phyloP scores from a whole-genome alignment of 2,113 vertebrate genomes.

The Fulmarus glacialis region DNA sequence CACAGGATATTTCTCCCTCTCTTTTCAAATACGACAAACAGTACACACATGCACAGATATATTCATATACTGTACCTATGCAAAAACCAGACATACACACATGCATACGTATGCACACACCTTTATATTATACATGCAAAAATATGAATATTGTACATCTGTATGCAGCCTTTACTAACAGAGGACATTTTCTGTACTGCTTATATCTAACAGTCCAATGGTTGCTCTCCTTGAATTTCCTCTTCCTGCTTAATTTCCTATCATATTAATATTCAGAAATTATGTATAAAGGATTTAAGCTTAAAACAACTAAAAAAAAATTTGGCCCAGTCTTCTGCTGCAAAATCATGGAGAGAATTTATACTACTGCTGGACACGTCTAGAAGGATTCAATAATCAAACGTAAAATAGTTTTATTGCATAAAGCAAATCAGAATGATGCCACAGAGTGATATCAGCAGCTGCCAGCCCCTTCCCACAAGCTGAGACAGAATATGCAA shows the following conservation, averaged over 20 bases:
- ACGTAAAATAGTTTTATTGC: background rate
- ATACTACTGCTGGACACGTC: background rate
- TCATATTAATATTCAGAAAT: background rate
- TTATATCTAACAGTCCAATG: background rate
- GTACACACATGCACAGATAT: background rate
- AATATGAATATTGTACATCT: background rate
- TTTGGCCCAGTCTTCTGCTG: background rate
- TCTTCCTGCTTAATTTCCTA: background rate
- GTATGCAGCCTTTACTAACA: background rate
- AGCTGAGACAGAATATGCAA: background rate
- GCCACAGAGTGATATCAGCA: background rate
- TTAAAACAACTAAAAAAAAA: background rate
- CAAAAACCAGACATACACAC: background rate
- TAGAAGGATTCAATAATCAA: background rate
- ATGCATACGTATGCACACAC: background rate
- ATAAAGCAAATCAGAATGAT: background rate
- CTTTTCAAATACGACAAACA: background rate
- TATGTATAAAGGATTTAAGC: background rate
- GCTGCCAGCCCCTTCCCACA: background rate
- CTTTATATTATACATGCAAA: background rate
- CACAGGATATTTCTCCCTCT: background rate
- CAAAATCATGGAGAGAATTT: background rate
- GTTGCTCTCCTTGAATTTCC: background rate
- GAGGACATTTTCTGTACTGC: background rate
- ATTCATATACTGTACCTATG: background rate